Base-by-base conservation (phyloP, 2,888 invertebrate genomes). In the Drosophila limbata region DNA sequence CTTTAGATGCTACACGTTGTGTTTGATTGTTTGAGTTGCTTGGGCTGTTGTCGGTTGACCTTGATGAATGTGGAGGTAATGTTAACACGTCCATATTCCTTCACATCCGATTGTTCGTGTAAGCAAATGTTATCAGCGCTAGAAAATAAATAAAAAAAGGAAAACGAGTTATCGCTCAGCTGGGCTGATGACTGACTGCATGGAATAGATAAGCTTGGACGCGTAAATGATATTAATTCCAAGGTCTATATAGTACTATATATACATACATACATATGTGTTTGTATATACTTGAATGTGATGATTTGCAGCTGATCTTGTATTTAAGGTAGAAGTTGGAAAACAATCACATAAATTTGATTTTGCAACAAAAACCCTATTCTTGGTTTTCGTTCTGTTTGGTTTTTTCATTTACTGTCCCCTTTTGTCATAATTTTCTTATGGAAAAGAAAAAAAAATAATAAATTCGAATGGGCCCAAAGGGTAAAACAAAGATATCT, bases 71-170 rank as follows among this genome's bases (percentile, higher is more conserved):
- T n/a, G 78, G 55, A 52, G 74, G 62, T 59, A 68, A 63, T 47
- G 52, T 35, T 48, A 40, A 62, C 28, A 62, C 28, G 42, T 37
- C 50, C 66, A 53, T 51, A 42, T 31, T 33, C 60, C 35, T 59
- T 35, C 60, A 73, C 59, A 65, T 51, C 51, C 51, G 59, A 59
- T 47, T 21, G 62, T 63, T 62, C 51, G 44, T 25, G 66, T 62
- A 57, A 72, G 28, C 66, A 28, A 21, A 39, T 56, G 69, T 73
- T 78, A 75, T 78, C 79, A 76, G 79, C 74, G 64, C 45, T 61
- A n/a, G 37, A 50, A 52, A 61, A 25, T 25, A 25, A 25, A 25
- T 25, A 45, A 37, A 61, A 53, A 61, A 45, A 31, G 53, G 50
- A 48, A 56, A 56, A 44, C 73, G 39, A 63, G 52, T 28, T 76